Evolutionary conservation across 2,797 vertebrate species (phyloP).

Genomic region (Catharus ustulatus): DNA sequence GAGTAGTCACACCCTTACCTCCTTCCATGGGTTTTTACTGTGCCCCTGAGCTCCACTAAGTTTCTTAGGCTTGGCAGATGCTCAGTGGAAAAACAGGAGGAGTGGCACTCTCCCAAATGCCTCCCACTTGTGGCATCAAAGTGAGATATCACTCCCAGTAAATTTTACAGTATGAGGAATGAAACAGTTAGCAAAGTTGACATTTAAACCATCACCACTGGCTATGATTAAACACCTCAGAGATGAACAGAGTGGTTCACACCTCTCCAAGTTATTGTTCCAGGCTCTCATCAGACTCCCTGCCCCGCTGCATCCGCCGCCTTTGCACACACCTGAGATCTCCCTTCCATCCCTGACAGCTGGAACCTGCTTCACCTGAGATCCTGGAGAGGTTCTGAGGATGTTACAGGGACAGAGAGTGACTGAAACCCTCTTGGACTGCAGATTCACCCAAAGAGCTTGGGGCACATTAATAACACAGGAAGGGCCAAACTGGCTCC

Average conservation of each 20-base stretch:
- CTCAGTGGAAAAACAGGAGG: constrained; percentile 31
- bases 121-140: constrained; percentile 60
- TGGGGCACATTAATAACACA: neutral
- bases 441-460: neutral
- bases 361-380: neutral
- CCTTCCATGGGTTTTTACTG: neutral
- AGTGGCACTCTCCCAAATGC: constrained; percentile 46
- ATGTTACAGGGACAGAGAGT: neutral
- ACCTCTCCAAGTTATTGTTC: constrained; percentile 48
- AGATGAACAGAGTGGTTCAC: constrained; percentile 22
- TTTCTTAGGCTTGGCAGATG: constrained; percentile 12
- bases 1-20: neutral
- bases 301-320: neutral
- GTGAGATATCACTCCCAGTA: constrained; percentile 48
- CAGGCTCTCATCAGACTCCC: neutral
- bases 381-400: neutral
- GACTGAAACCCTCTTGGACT: neutral
- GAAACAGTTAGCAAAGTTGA: constrained; percentile 66
- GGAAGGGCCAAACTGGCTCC: neutral
- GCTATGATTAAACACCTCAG: constrained; percentile 54
- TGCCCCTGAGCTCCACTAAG: constrained; percentile 9
- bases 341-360: neutral
- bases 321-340: neutral
- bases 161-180: constrained; percentile 58
- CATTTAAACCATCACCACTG: constrained; percentile 62